Conservation (phyloP, 2,113 vertebrate species). For the Dolichotis patagonum region DNA sequence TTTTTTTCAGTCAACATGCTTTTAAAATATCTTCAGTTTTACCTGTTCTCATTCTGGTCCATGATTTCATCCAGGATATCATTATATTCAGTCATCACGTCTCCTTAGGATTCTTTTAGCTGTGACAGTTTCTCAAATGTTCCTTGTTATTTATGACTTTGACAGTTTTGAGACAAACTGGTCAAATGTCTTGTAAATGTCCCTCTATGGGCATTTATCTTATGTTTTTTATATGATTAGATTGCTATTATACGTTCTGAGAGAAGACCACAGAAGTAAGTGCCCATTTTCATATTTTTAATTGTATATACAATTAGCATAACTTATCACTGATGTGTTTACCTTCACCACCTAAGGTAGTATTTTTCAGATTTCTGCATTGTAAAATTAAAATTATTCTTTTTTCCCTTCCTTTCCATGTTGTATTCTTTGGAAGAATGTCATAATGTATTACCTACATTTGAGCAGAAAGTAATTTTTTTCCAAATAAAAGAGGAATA, state of each 20-base stretch:
- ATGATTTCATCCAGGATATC: not conserved
- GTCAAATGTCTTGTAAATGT: not conserved
- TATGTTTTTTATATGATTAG: too few relatives aligned
- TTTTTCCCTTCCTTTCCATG: not conserved
- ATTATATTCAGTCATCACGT: not conserved
- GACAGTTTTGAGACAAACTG: not conserved
- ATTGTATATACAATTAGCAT: too few relatives aligned
- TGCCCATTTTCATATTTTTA: too few relatives aligned
- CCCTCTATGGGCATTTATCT: not conserved
- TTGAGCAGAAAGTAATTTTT: not conserved
- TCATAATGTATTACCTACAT: not conserved
- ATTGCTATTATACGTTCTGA: too few relatives aligned
- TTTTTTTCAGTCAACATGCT: not conserved
- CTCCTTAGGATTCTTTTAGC: too few relatives aligned
- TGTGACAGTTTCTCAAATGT: too few relatives aligned
- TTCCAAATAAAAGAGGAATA: not conserved
- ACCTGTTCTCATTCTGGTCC: not conserved
- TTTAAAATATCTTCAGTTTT: not conserved
- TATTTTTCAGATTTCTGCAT: too few relatives aligned
- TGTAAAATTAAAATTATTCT: too few relatives aligned
- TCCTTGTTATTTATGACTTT: too few relatives aligned
- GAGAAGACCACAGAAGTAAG: too few relatives aligned
- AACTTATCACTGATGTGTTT: too few relatives aligned
- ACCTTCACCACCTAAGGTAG: too few relatives aligned
- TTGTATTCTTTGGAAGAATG: not conserved